Conservation (phyloP, 2,888 invertebrate genomes). For the Ditula angustiorana region DNA sequence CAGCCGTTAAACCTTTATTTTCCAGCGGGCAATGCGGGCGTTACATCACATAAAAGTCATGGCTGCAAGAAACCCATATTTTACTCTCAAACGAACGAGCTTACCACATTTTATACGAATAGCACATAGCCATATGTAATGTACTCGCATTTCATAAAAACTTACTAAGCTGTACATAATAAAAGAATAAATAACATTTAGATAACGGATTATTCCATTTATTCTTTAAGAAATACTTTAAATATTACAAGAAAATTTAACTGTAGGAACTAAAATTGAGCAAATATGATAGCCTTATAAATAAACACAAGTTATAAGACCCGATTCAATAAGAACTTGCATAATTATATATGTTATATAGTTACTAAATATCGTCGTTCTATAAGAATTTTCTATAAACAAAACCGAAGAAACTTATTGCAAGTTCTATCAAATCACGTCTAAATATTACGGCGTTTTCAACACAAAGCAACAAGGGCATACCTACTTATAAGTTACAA, state of each 20-base stretch:
- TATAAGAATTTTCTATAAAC: not conserved
- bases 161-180: not conserved
- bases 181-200: not conserved
- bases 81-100: slow-evolving; percentile 33
- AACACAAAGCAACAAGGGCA: slow-evolving; percentile 66
- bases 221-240: not conserved
- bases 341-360: not conserved
- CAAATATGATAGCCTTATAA: slow-evolving; percentile 33
- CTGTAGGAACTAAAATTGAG: slow-evolving; percentile 59
- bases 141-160: not conserved
- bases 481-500: not conserved
- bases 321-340: slow-evolving; percentile 61
- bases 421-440: slow-evolving; percentile 61
- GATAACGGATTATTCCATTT: not conserved
- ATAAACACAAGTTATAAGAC: slow-evolving; percentile 44
- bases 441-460: slow-evolving; percentile 31
- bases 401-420: not conserved
- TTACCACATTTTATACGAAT: slow-evolving; percentile 10
- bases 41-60: slow-evolving; percentile 51
- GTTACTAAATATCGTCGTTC: not conserved
- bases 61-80: slow-evolving; percentile 50
- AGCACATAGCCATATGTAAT: not conserved
- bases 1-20: slow-evolving; percentile 45
- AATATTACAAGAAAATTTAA: slow-evolving; percentile 33
- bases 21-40: slow-evolving; percentile 42